Base-by-base conservation (phyloP, 37 sponge, comb jelly and placozoan species). In the Cliona cf. orientalis region DNA sequence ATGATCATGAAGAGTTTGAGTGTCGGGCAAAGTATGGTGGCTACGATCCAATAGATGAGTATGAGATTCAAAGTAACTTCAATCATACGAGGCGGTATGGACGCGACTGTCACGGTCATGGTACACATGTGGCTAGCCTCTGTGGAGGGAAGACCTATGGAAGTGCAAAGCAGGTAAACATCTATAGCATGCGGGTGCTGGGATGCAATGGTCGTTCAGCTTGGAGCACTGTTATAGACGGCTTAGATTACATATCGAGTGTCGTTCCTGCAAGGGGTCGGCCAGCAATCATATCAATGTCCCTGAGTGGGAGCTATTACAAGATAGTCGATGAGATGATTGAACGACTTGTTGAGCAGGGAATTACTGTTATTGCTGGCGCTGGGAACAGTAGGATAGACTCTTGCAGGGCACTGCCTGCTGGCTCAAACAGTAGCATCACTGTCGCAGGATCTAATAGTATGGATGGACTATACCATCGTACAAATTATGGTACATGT, bases 51-150 rank as follows among this genome's bases (percentile, higher is more conserved):
- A 43, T 49, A 1, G 88, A 87, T 74, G 87, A 80, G 2, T 59
- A 77, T 28, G 31, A 72, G 2, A 44, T 39, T 1, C 7, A 22
- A 2, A 31, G 2, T 49, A 7, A 9, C 17, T 2, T 37, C 37
- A 9, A 44, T 17, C 17, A 11, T 7, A 5, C 23, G 21, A 55
- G 37, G 17, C 61, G 33, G 58, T 37, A 46, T n/a, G 93, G 93
- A 0, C 19, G 60, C 7, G 93, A 92, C 55, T 92, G 93, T 68
- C 76, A 88, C 32, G 93, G 93, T 6, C 93, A 92, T 73, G 93
- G 93, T 1, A 92, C 93, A 0, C 93, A 92, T 57, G 85, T 92
- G 21, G 81, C 93, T 31, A 85, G 86, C 57, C 62, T 92, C 11
- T 59, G 78, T 63, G 93, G 82, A 7, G 93, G 93, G 19, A 75